Evolutionary conservation across 2,113 vertebrate genomes (phyloP), one percentile per base, ranked within the genome.

Genomic region (Callocephalon fimbriatum): DNA sequence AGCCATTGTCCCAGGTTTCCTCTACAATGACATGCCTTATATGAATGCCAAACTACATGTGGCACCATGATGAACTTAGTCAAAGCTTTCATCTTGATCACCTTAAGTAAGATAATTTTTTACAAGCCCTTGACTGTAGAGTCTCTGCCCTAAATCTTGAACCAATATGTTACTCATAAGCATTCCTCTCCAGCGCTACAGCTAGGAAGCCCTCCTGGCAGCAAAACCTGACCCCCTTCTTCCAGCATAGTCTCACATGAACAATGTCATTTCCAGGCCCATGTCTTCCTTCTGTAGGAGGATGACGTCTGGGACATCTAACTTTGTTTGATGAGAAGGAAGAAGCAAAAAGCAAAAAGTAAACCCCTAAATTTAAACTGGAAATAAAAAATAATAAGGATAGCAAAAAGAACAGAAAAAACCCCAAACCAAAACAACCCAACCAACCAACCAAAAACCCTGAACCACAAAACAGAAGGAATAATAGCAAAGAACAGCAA

Each of bases 361-460:
- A 81, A 88, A 68, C 1, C 13, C 37, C 18, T 71, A 71, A 47
- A 85, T 29, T 88, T 81, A 66, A 90, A 71, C 6, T 48, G 20
- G 45, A 58, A 35, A 88, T 65, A 31, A 85, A 51, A 15, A 62
- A 5, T 6, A 88, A 38, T 35, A 65, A 47, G 9, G 35, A 65
- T 14, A 61, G 37, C 9, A 81, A 81, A 74, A 73, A 48, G 26
- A 86, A 71, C 15, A 25, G 19, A 1, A 31, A 65, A 31, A 18
- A 0, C 0, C 3, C 3, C 31, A 32, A 20, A 19, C 4, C 7
- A 54, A 32, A 54, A 21, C 54, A 21, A 58, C n/a, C 32, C 32
- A 54, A 54, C 31, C 53, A 32, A 22, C 3, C 31, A 21, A 56
- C 9, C 27, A 18, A 53, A 58, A 58, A n/a, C 20, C 54, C 54